These are phyloP conservation scores for Cheilosia impressa DNA, from an alignment of 2,888 invertebrate genomes.

Conservation along the genomic window DNA sequence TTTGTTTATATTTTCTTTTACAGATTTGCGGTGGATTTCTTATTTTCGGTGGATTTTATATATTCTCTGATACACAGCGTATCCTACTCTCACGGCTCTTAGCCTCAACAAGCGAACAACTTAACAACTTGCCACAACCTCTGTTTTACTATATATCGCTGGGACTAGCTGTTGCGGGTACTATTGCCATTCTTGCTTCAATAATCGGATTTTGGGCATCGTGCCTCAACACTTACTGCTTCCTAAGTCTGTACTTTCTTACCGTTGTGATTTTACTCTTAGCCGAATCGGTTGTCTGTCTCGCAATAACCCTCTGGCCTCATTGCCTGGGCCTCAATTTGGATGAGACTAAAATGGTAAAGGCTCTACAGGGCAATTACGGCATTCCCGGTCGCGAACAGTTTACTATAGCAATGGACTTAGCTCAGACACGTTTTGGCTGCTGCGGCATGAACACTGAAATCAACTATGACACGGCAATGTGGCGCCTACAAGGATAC, in stretches of 20 bases:
- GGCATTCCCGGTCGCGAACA: conserved; percentile 88
- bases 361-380: conserved; percentile 90
- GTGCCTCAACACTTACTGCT: conserved; percentile 89
- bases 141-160: conserved; percentile 91
- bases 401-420: conserved; percentile 92
- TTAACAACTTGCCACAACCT: conserved; percentile 87
- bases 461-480: conserved; percentile 91
- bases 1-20: conserved; percentile 76
- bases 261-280: conserved; percentile 88
- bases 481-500: conserved; percentile 90
- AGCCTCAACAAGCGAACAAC: conserved; percentile 85
- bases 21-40: conserved; percentile 90
- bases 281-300: conserved; percentile 89
- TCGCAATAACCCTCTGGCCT: conserved; percentile 90
- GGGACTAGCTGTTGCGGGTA: conserved; percentile 88
- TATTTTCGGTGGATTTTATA: conserved; percentile 89
- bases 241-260: conserved; percentile 90
- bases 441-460: conserved; percentile 92
- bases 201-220: conserved; percentile 93
- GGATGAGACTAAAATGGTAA: conserved; percentile 88
- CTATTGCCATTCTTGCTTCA: conserved; percentile 88
- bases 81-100: conserved; percentile 89
- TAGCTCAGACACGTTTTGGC: conserved; percentile 89
- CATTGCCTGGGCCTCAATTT: conserved; percentile 90
- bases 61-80: conserved; percentile 89